Evolutionary conservation across 2,113 vertebrate genomes (phyloP).

Genomic region (Athene noctua): DNA sequence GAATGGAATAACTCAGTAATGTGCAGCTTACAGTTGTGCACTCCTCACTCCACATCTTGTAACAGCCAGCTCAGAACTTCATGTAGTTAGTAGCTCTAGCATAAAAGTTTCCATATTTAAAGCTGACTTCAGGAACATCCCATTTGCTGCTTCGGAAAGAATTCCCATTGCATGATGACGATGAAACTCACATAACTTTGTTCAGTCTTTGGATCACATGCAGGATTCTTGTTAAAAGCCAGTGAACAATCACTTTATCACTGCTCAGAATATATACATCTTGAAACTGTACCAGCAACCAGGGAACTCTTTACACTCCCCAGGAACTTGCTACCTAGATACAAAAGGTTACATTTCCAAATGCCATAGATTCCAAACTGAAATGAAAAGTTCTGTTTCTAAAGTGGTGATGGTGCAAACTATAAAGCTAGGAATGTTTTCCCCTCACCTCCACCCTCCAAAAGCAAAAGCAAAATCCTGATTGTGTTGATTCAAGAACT

Average conservation of each 20-base stretch:
- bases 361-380: neutral
- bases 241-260: conserved; percentile 20
- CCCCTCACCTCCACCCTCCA: neutral
- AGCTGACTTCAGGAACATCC: conserved; percentile 65
- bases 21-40: neutral
- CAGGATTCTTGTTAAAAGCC: conserved; percentile 41
- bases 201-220: conserved; percentile 62
- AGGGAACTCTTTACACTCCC: neutral
- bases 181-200: conserved; percentile 50
- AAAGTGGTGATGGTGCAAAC: conserved; percentile 22
- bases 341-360: conserved; percentile 27
- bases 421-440: neutral
- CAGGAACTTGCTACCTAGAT: conserved; percentile 27
- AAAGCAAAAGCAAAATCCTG: neutral
- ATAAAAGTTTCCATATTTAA: conserved; percentile 65
- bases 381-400: conserved; percentile 44
- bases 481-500: neutral
- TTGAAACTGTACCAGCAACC: neutral
- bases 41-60: neutral
- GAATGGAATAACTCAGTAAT: conserved; percentile 20
- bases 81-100: neutral
- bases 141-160: conserved; percentile 67
- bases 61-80: neutral
- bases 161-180: conserved; percentile 49
- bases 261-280: conserved; percentile 30